Conservation (phyloP, 2,888 invertebrate species). For the Camponotus fellah region DNA sequence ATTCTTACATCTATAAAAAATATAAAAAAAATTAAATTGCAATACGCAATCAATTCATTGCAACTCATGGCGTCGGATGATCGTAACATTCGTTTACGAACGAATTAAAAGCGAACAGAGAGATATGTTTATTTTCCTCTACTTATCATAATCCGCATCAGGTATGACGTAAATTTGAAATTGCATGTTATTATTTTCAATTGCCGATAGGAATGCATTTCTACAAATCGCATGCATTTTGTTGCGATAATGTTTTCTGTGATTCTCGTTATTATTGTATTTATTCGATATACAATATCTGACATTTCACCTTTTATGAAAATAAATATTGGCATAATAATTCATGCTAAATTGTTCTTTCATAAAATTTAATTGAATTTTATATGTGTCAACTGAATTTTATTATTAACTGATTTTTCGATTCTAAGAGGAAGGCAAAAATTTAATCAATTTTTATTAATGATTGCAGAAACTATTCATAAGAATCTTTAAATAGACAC, state of each 20-base stretch:
- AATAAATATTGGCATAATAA: conserved; percentile 1
- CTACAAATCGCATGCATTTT: not conserved
- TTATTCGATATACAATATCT: not conserved
- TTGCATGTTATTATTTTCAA: not conserved
- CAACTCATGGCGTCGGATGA: not conserved
- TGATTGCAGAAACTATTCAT: not conserved
- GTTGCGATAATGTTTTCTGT: conserved; percentile 15
- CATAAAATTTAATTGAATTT: not conserved
- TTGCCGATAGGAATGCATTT: not conserved
- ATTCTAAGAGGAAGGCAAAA: not conserved
- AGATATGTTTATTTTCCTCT: conserved; percentile 6
- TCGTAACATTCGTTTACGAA: conserved; percentile 30
- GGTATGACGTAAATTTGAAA: conserved; percentile 25
- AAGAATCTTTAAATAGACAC: not conserved
- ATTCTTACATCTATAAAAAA: not conserved
- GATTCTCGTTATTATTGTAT: conserved; percentile 8
- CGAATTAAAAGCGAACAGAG: not conserved
- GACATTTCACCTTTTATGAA: conserved; percentile 11
- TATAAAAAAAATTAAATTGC: not conserved
- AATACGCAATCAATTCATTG: not conserved
- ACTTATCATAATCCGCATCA: not conserved
- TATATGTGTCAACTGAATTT: not conserved
- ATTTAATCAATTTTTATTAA: conserved; percentile 1
- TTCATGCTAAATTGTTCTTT: not conserved
- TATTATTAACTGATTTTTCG: not conserved